Conservation (phyloP, 64 coral and sea anemone genomes). For the Montipora sp. region DNA sequence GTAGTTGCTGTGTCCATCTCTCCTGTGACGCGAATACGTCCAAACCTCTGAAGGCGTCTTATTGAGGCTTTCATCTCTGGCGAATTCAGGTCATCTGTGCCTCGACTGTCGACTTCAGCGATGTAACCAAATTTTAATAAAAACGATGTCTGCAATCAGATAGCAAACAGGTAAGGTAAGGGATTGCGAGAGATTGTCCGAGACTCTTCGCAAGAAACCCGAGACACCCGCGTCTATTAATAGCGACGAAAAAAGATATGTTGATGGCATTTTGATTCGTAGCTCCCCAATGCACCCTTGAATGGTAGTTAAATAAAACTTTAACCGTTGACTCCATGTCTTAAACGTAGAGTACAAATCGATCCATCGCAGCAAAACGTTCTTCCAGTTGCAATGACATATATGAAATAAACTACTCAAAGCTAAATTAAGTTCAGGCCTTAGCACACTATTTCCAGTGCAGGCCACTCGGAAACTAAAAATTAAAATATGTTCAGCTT, state of each 20-base stretch:
- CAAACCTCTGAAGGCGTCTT: conserved; percentile 79
- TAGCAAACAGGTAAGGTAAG: background rate
- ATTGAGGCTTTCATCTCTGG: background rate
- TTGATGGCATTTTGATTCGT: no score
- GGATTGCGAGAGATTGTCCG: background rate
- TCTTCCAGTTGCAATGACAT: no score
- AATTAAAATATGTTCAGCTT: background rate
- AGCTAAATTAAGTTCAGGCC: no score
- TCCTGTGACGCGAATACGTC: conserved; percentile 73
- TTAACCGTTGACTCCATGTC: no score
- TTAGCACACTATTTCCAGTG: no score
- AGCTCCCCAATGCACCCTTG: no score
- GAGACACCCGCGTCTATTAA: no score
- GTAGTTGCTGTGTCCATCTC: conserved; percentile 74
- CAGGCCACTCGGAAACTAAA: no score
- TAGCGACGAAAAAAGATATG: no score
- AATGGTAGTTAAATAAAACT: no score
- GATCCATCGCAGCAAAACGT: background rate
- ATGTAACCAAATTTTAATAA: conserved; percentile 27
- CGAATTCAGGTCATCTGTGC: background rate
- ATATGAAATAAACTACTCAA: background rate
- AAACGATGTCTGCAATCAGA: background rate
- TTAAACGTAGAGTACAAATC: no score
- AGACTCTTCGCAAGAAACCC: no score
- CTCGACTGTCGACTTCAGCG: background rate